A percentile compares a stretch with the other conserved stretches of the same genome.
Conservation (phyloP, 2,113 vertebrate genomes). For the Shinisaurus crocodilurus region DNA sequence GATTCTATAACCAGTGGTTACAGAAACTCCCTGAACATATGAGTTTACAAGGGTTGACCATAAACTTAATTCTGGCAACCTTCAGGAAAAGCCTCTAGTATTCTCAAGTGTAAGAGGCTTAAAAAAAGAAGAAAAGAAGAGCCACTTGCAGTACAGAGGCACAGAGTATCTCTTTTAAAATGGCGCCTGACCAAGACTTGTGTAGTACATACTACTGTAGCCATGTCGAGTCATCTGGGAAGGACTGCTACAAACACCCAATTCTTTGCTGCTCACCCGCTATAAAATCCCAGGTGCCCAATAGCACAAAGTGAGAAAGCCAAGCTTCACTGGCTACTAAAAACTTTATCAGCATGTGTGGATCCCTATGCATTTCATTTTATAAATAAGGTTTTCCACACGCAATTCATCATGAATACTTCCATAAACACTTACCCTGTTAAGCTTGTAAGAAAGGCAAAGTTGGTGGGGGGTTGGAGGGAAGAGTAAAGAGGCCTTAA, state of each 20-base stretch:
- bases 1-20: neutral
- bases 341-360: neutral
- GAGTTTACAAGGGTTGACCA: neutral
- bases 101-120: neutral
- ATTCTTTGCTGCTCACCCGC: neutral
- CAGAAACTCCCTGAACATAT: neutral
- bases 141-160: neutral
- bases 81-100: neutral
- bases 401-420: neutral
- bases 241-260: neutral
- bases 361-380: neutral
- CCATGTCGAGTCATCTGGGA: neutral
- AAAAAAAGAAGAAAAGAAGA: too few species aligned
- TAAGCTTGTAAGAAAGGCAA: neutral
- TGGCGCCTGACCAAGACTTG: neutral
- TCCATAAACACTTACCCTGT: neutral
- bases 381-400: neutral
- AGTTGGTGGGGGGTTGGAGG: neutral
- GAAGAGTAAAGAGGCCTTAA: neutral
- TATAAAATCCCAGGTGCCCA: neutral
- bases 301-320: neutral
- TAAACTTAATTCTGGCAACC: neutral
- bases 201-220: neutral
- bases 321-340: neutral
- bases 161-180: neutral